Evolutionary conservation across 2,888 invertebrate genomes (phyloP).

Genomic region (Cantharis flavilabris): DNA sequence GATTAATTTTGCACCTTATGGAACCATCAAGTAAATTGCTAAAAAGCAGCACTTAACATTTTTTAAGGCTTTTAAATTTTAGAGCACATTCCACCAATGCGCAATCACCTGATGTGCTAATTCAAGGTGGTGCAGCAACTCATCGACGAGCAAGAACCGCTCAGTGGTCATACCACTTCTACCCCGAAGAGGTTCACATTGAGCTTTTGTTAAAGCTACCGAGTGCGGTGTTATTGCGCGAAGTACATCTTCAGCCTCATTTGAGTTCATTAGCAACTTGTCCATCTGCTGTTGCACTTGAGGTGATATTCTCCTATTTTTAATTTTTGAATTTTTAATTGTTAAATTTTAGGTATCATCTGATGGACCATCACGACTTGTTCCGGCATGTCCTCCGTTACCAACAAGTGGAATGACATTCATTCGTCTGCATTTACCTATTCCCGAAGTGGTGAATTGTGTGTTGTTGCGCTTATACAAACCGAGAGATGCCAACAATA

Average conservation of each 20-base stretch:
- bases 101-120: slow-evolving; percentile 86
- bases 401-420: slow-evolving; percentile 86
- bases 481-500: slow-evolving; percentile 86
- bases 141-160: slow-evolving; percentile 85
- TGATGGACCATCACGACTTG: slow-evolving; percentile 75
- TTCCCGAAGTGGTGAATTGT: slow-evolving; percentile 84
- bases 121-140: slow-evolving; percentile 72
- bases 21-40: slow-evolving; percentile 57
- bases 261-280: slow-evolving; percentile 83
- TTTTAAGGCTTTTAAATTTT: background rate
- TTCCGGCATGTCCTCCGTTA: slow-evolving; percentile 84
- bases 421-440: slow-evolving; percentile 80
- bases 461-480: slow-evolving; percentile 77
- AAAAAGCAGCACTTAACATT: background rate
- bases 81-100: slow-evolving; percentile 64
- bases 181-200: slow-evolving; percentile 86
- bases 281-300: slow-evolving; percentile 86
- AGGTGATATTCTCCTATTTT: slow-evolving; percentile 58
- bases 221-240: slow-evolving; percentile 84
- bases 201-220: slow-evolving; percentile 86
- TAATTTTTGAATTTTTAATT: background rate
- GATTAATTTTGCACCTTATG: slow-evolving; percentile 89
- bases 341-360: slow-evolving; percentile 60
- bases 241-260: slow-evolving; percentile 87
- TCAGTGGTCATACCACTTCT: slow-evolving; percentile 96